phyloP scores from a whole-genome alignment of 2,888 invertebrate genomes.

The Perizoma affinitatum region DNA sequence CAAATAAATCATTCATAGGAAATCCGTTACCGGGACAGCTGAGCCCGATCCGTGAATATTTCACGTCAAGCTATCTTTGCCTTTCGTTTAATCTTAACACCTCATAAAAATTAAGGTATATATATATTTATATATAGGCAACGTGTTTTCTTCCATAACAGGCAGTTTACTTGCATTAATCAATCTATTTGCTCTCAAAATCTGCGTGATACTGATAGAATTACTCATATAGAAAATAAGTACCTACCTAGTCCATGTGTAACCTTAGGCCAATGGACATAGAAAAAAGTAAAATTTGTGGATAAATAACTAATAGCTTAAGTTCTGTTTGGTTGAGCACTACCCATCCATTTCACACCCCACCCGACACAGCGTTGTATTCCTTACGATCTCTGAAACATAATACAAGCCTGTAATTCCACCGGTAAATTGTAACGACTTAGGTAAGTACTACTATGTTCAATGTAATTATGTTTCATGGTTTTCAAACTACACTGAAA shows the following conservation, averaged over 20 bases:
- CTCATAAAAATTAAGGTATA: constrained; percentile 43
- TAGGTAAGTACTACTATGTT: neutral
- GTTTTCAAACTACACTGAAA: constrained; percentile 16
- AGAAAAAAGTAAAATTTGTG: no score
- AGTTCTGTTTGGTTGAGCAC: no score
- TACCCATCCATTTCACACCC: no score
- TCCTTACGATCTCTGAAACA: constrained; percentile 5
- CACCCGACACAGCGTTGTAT: no score
- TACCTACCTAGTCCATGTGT: no score
- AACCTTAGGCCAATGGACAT: no score
- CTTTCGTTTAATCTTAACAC: constrained; percentile 61
- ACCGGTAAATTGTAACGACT: constrained; percentile 11
- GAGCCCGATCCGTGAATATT: constrained; percentile 67
- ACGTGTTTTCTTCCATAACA: neutral
- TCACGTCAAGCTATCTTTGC: constrained; percentile 52
- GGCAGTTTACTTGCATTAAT: no score
- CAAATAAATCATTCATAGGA: constrained; percentile 64
- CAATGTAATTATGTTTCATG: constrained; percentile 17
- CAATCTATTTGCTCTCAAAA: no score
- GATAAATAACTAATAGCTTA: no score
- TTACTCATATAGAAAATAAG: no score
- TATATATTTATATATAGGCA: no score
- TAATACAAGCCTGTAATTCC: constrained; percentile 6
- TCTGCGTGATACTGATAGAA: no score
- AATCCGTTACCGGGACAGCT: constrained; percentile 52